Conservation (phyloP, 1,140 invertebrate genomes). For the Drosophila equinoxialis region DNA sequence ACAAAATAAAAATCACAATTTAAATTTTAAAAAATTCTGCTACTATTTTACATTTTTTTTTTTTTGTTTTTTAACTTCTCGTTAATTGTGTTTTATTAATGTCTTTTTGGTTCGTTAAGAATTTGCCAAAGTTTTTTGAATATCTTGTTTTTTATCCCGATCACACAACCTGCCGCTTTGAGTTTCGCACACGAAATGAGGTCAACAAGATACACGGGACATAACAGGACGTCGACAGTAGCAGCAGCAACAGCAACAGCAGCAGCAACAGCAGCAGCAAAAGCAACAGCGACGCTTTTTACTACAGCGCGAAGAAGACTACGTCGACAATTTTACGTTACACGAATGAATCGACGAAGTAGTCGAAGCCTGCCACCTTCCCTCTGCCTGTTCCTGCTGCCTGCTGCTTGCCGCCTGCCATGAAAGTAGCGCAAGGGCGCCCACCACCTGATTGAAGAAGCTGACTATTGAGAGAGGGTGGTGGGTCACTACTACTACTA, state of each 20-base stretch:
- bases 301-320: constrained; percentile 31
- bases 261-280: too few species aligned
- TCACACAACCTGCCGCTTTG: constrained; percentile 78
- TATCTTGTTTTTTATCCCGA: constrained; percentile 32
- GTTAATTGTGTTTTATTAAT: constrained; percentile 10
- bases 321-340: constrained; percentile 65
- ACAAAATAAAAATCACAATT: not conserved
- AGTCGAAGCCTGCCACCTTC: constrained; percentile 23
- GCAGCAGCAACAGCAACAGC: too few species aligned
- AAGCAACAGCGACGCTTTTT: constrained; percentile 14
- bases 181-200: constrained; percentile 82
- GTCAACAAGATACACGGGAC: constrained; percentile 78
- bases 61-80: not conserved
- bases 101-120: constrained; percentile 28
- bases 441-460: constrained; percentile 43
- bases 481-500: not conserved
- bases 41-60: not conserved
- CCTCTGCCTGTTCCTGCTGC: not conserved
- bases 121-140: not conserved
- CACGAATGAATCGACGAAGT: constrained; percentile 51
- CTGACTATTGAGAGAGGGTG: constrained; percentile 12
- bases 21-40: not conserved
- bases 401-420: constrained; percentile 15
- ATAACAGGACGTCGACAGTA: constrained; percentile 44
- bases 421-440: constrained; percentile 79